Base-by-base conservation (phyloP, 2,113 vertebrate genomes). In the Semnornis frantzii region DNA sequence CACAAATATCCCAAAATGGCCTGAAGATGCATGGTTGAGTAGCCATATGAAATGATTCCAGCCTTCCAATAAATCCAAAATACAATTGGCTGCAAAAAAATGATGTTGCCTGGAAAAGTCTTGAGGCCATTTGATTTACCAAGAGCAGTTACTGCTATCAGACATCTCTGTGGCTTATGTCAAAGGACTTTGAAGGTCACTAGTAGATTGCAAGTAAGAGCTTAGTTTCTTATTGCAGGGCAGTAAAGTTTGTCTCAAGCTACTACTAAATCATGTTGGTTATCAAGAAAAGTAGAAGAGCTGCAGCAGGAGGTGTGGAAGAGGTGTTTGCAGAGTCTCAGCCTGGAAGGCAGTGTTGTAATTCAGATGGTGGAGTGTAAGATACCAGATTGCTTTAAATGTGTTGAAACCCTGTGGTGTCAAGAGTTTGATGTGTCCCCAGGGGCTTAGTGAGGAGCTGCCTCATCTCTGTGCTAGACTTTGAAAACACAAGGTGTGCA, bases 61-160 rank as follows among this genome's bases (percentile, higher is more conserved):
- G 27, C 37, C 52, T 91, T 76, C 34, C 68, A 76, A 54, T 23
- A 83, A 70, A 80, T 64, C 84, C 60, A 44, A 31, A 87, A 77
- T 86, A 60, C 54, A 80, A 37, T n/a, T 85, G 65, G 72, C 54
- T 73, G 75, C 75, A 91, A 87, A 95, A 95, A 91, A 92, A 85
- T 84, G 13, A 15, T 54, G 60, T n/a, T 70, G 64, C 31, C 74
- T 92, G 31, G 52, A 80, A 87, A 85, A 92, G 28, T 91, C 82
- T 77, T 64, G 50, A 68, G 31, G 59, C 21, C 1, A 3, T 44
- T 80, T 87, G 52, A 60, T 89, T 71, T 87, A 71, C 65, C 39
- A 77, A 93, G 79, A 62, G 24, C 37, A 54, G n/a, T 80, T 80
- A 48, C 30, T 78, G 58, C 50, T 78, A 24, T 85, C 16, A 1